Base-by-base conservation (phyloP, 2,113 vertebrate species). In the Sceloporus undulatus region DNA sequence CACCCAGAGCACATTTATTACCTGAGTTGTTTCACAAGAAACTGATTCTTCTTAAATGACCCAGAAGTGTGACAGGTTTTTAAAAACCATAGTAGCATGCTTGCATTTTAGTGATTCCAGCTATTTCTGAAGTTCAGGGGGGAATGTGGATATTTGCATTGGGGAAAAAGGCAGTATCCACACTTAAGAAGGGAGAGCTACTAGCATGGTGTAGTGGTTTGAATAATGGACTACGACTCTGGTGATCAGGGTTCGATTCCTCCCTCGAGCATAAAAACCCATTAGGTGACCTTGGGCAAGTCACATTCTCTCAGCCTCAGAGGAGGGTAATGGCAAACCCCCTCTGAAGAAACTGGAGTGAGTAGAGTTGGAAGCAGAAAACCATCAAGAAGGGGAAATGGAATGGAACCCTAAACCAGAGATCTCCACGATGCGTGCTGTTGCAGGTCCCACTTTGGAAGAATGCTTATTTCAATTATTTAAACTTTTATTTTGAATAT, bases 371-470 rank as follows among this genome's bases (percentile, higher is more conserved):
- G 73, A 5, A 6, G 14, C 73, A 75, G 73, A 40, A 34, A 75
- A 19, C n/a, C 16, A 48, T 19, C n/a, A 4, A 66, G 65, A 66
- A 40, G 34, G 4, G 38, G 4, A 5, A 38, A 38, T 4, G 38
- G 2, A 75, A 40, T 38, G 73, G 38, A 18, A 75, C 40, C 34
- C 34, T 16, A 18, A 74, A 73, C 29, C 6, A 34, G 38, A 75
- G 5, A 16, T 8, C 5, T 40, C 16, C 38, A 7, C 27, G 6
- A 6, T 40, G 73, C 34, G 1, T 75, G 38, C 40, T 40, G 34
- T 75, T 65, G 80, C 34, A 34, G 77, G 42, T 85, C 92, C 85
- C 16, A 27, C 9, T 84, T 88, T 70, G 38, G 16, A 62, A 79
- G 48, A 0, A 8, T 65, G 21, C 56, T 56, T 38, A 73, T 59